Evolutionary conservation across 2,113 vertebrate species (phyloP), one percentile per base, ranked within the genome.

Genomic region (Upupa epops): DNA sequence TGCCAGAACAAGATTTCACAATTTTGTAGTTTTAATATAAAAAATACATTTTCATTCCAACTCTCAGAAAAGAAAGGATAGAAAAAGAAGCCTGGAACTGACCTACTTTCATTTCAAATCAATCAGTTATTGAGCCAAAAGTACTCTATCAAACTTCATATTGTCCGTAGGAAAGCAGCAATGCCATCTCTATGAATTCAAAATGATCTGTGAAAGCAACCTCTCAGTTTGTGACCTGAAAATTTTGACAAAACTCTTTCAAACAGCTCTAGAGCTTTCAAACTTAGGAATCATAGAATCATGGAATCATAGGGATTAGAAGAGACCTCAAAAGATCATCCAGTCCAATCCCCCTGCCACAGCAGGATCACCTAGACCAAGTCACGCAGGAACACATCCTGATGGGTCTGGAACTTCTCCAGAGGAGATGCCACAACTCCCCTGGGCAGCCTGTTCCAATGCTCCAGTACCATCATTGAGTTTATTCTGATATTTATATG

Each of bases 81-180:
- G 82, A 87, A 87, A 34, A 92, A 69, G 48, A 83, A 89, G 69
- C 31, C 71, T 96, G 73, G 66, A 88, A 82, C 74, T 94, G 89
- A 89, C 92, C 86, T 89, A 93, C 42, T 94, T 94, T 60, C 69
- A 36, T 64, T 94, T 68, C 93, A 95, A 89, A 91, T 86, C 56
- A 91, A 48, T 26, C 79, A 21, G 8, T 48, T 89, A 83, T 34
- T 76, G 64, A 89, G 83, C 68, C 78, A 91, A 56, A 94, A 92
- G 64, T 87, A 86, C 86, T 92, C 89, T 83, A 88, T 89, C 91
- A 94, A 92, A 92, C 29, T 94, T 80, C 60, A 76, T 80, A 89
- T 83, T 93, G 88, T 91, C 91, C 85, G 88, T 83, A 94, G 69
- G 60, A 85, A 83, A 88, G 64, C 81, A 36, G 64, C 81, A 36